Conservation (phyloP, 2,113 vertebrate genomes). For the Gadus chalcogrammus region DNA sequence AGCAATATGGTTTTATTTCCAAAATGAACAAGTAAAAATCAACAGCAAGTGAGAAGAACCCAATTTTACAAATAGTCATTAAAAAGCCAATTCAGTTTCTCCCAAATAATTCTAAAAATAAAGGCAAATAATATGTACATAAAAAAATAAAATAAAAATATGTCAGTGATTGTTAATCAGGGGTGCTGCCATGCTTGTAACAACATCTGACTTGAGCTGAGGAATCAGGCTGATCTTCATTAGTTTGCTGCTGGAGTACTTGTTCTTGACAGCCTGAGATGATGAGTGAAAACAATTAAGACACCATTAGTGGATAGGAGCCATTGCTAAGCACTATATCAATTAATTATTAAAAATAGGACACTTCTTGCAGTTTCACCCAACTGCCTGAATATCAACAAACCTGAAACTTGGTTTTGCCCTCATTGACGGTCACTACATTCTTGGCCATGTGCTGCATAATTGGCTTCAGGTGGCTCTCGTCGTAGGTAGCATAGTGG, state of each 20-base stretch:
- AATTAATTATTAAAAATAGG: too few relatives aligned
- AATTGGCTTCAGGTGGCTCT: slow-evolving; percentile 70
- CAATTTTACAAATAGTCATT: slow-evolving; percentile 11
- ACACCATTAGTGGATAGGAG: background rate
- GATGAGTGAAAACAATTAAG: background rate
- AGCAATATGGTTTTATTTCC: too few relatives aligned
- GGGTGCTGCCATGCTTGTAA: slow-evolving; percentile 75
- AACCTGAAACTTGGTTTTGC: slow-evolving; percentile 81
- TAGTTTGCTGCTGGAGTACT: slow-evolving; percentile 84
- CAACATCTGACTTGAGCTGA: slow-evolving; percentile 69
- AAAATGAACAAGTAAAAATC: too few relatives aligned
- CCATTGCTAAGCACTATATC: background rate
- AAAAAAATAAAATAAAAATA: background rate
- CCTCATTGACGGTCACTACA: slow-evolving; percentile 78
- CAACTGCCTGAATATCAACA: slow-evolving; percentile 40
- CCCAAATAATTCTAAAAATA: slow-evolving; percentile 28
- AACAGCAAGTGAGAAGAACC: too few relatives aligned
- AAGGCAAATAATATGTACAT: slow-evolving; percentile 48
- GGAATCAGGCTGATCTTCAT: slow-evolving; percentile 83
- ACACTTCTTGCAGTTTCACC: too few relatives aligned
- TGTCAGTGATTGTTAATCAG: slow-evolving; percentile 50
- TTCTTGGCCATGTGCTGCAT: slow-evolving; percentile 93
- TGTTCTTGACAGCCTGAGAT: slow-evolving; percentile 83
- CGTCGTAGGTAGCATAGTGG: slow-evolving; percentile 82
- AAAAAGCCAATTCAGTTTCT: slow-evolving; percentile 4